Conservation (phyloP, 2,113 vertebrate species). For the Grantiella picta region DNA sequence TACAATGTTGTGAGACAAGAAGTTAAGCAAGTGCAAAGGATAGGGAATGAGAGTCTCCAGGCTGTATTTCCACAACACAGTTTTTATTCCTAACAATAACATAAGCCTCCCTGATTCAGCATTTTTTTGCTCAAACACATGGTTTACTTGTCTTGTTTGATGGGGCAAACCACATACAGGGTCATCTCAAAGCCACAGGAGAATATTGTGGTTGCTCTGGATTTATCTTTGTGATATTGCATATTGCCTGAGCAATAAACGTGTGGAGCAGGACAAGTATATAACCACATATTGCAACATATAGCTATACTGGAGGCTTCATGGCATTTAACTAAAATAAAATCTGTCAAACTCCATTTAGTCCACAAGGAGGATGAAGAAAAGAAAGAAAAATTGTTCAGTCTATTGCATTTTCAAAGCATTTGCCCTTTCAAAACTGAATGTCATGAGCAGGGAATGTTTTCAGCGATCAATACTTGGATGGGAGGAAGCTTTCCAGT, state of each 20-base stretch:
- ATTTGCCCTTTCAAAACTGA: slow-evolving; percentile 36
- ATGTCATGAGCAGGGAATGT: slow-evolving; percentile 28
- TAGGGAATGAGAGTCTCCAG: background rate
- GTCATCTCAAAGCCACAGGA: slow-evolving; percentile 1
- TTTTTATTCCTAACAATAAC: slow-evolving; percentile 7
- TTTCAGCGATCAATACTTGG: slow-evolving; percentile 40
- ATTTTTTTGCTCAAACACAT: background rate
- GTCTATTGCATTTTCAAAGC: slow-evolving; percentile 40
- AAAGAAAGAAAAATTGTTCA: slow-evolving; percentile 13
- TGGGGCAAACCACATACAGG: background rate
- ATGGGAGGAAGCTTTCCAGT: slow-evolving; percentile 8
- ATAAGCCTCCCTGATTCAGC: background rate
- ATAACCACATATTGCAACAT: background rate
- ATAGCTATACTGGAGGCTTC: background rate
- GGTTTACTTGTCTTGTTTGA: background rate
- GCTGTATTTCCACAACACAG: background rate
- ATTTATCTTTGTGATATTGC: background rate
- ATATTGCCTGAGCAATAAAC: background rate
- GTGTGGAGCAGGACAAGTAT: background rate
- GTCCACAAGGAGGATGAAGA: background rate
- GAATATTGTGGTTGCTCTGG: background rate
- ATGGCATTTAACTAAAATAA: background rate
- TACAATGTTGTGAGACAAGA: background rate
- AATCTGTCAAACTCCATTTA: background rate
- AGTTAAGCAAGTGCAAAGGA: background rate